phyloP scores from a whole-genome alignment of 2,797 vertebrate genomes.

The Myotis pilosus region DNA sequence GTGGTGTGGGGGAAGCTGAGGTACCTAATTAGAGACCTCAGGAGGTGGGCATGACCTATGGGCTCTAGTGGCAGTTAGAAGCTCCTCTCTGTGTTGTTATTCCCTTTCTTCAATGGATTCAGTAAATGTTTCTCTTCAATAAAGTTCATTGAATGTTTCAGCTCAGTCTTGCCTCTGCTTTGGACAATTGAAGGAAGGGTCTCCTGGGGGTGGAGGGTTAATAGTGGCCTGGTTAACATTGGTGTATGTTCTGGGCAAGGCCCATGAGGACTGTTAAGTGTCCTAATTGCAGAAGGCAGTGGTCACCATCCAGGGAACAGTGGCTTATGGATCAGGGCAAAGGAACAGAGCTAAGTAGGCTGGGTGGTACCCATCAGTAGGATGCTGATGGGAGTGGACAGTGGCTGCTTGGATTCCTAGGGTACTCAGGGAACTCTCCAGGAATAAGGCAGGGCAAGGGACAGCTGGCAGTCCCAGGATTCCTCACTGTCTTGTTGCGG shows the following conservation, averaged over 20 bases:
- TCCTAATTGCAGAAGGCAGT: background rate
- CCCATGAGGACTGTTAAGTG: background rate
- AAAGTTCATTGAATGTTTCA: background rate
- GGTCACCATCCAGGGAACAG: background rate
- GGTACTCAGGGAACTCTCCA: background rate
- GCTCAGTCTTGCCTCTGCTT: background rate
- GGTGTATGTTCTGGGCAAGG: background rate
- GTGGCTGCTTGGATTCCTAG: background rate
- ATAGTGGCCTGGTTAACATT: background rate
- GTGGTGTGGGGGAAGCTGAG: background rate
- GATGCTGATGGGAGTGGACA: background rate
- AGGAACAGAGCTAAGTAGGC: background rate
- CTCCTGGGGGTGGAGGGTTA: background rate
- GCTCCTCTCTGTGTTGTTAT: background rate
- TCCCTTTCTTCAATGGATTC: background rate
- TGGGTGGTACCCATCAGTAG: background rate
- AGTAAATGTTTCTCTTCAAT: conserved; percentile 29
- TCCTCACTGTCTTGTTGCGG: background rate
- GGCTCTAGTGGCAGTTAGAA: background rate
- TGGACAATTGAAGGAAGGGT: background rate
- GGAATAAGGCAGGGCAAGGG: background rate
- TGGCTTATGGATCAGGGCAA: background rate
- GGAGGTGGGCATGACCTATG: background rate
- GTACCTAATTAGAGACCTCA: background rate
- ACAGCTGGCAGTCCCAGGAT: background rate